phyloP scores from a whole-genome alignment of 2,797 vertebrate species.

The Fundulus diaphanus region DNA sequence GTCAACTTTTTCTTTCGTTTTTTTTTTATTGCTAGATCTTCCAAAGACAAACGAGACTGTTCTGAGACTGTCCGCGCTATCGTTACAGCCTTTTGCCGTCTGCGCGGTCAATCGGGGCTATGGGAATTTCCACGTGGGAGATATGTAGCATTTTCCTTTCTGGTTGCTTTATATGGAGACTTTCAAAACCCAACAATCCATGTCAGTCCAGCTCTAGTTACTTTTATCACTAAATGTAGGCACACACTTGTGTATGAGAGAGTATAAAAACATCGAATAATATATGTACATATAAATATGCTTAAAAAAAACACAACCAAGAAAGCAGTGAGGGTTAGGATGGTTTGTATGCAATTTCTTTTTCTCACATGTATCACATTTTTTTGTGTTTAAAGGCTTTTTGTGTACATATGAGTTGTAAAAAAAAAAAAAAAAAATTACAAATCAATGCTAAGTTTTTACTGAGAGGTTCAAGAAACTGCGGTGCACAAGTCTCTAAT shows the following conservation, averaged over 20 bases:
- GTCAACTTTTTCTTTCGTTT: neutral
- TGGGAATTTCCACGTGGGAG: constrained; percentile 42
- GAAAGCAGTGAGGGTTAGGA: constrained; percentile 28
- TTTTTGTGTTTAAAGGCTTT: constrained; percentile 66
- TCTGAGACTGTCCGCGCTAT: constrained; percentile 24
- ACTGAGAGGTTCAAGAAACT: constrained; percentile 32
- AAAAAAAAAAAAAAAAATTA: constrained; percentile 62
- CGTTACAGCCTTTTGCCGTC: constrained; percentile 25
- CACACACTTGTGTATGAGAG: constrained; percentile 39
- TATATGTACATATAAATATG: constrained; percentile 9
- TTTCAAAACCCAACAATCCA: constrained; percentile 51
- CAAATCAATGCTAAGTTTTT: constrained; percentile 50
- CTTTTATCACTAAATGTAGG: constrained; percentile 32
- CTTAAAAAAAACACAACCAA: constrained; percentile 23
- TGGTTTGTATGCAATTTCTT: constrained; percentile 44
- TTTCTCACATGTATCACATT: constrained; percentile 53
- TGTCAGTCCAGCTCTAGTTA: constrained; percentile 26
- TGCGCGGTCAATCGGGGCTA: constrained; percentile 16
- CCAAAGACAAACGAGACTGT: constrained; percentile 66
- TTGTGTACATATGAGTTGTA: constrained; percentile 68
- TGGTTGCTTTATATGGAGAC: neutral
- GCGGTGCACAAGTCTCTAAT: constrained; percentile 24
- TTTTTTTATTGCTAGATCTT: constrained; percentile 59
- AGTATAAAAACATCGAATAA: constrained; percentile 17
- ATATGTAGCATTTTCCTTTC: constrained; percentile 35